These are phyloP conservation scores for Eristalis arbustorum DNA, from an alignment of 2,888 invertebrate species.

Conservation along the genomic window DNA sequence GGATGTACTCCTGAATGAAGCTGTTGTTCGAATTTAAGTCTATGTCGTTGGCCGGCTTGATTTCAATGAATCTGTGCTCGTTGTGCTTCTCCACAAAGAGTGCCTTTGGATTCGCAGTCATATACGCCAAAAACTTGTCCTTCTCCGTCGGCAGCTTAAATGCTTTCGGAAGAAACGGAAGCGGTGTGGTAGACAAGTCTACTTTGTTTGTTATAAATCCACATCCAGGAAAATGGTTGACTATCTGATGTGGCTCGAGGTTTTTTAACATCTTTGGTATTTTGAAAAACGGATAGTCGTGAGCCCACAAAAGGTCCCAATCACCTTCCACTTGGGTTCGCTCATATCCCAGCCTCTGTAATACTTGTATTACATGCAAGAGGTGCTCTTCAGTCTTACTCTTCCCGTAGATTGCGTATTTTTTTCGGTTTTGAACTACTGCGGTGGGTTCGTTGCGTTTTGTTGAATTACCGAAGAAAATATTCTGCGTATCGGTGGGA, in stretches of 20 bases:
- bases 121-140: constrained; percentile 86
- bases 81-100: constrained; percentile 96
- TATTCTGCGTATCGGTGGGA: constrained; percentile 43
- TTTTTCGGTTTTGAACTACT: constrained; percentile 73
- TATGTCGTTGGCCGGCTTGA: constrained; percentile 86
- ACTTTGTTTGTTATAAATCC: constrained; percentile 96
- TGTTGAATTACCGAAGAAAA: constrained; percentile 30
- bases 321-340: constrained; percentile 82
- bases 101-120: constrained; percentile 84
- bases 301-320: constrained; percentile 96
- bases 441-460: constrained; percentile 5
- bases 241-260: constrained; percentile 87
- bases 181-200: constrained; percentile 89
- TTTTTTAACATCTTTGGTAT: constrained; percentile 81
- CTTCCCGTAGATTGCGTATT: constrained; percentile 84
- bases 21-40: constrained; percentile 86
- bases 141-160: constrained; percentile 92
- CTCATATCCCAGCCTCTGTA: constrained; percentile 88
- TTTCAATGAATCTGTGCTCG: constrained; percentile 92
- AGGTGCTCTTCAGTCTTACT: constrained; percentile 82
- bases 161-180: constrained; percentile 91
- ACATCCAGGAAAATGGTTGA: constrained; percentile 97
- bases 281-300: constrained; percentile 91
- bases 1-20: constrained; percentile 95
- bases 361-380: constrained; percentile 89